A percentile compares a stretch with the other conserved stretches of the same genome.
Conservation (phyloP, 2,888 invertebrate species). For the Drosophila mercatorum region DNA sequence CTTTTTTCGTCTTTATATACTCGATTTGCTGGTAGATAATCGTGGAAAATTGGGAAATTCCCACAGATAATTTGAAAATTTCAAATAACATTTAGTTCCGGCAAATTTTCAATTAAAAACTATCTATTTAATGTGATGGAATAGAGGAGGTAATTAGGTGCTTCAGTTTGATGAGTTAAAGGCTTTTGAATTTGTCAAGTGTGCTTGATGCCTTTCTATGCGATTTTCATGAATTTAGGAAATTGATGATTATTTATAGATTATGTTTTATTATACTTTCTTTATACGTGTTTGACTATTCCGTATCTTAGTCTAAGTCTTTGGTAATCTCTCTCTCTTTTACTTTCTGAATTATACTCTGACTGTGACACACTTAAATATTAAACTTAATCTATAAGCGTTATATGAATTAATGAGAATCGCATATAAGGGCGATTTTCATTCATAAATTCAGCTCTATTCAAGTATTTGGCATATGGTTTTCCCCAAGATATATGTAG, state of each 20-base stretch:
- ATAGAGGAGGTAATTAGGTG: neutral
- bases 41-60: constrained; percentile 2
- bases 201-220: neutral
- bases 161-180: neutral
- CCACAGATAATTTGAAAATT: neutral
- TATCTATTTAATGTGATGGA: neutral
- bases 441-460: neutral
- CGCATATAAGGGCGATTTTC: neutral
- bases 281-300: too few species aligned
- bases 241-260: neutral
- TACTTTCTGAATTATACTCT: neutral
- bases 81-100: neutral
- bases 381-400: neutral
- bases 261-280: too few species aligned
- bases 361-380: neutral
- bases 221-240: neutral
- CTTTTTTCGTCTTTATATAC: neutral
- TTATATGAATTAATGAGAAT: neutral
- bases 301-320: too few species aligned
- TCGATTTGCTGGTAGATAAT: neutral
- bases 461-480: neutral
- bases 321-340: too few species aligned
- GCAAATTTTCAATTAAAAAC: neutral
- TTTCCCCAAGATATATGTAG: neutral
- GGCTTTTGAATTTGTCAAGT: neutral